phyloP scores from a whole-genome alignment of 92 coral and sea anemone species.

The Phymanthus crucifer region DNA sequence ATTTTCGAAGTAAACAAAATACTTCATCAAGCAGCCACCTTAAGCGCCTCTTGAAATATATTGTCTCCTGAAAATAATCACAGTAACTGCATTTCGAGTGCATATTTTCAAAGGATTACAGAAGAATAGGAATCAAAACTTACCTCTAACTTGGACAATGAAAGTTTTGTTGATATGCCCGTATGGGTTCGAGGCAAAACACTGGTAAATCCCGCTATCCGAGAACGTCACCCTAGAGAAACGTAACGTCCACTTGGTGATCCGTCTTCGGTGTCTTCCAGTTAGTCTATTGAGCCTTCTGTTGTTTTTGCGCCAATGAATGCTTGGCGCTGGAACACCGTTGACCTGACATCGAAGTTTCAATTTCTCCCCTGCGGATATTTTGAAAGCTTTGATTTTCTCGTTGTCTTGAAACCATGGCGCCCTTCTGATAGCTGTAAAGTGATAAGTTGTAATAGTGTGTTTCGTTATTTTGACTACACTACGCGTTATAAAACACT shows the following conservation, averaged over 20 bases:
- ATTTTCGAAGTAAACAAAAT: not conserved
- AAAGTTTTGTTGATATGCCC: constrained; percentile 63
- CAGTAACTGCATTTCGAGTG: not conserved
- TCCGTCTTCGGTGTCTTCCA: constrained; percentile 29
- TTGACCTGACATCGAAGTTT: constrained; percentile 60
- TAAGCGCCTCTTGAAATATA: not conserved
- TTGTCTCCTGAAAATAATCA: no score
- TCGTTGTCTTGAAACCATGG: constrained; percentile 41
- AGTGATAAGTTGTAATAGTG: not conserved
- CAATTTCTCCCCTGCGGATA: constrained; percentile 43
- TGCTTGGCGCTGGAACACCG: constrained; percentile 54
- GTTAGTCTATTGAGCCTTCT: constrained; percentile 13
- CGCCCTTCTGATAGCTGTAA: constrained; percentile 31
- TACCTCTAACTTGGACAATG: constrained; percentile 48
- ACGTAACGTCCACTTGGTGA: constrained; percentile 55
- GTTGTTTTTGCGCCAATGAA: constrained; percentile 60
- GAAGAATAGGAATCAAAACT: not conserved
- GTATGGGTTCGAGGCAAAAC: constrained; percentile 59
- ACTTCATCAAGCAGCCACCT: not conserved
- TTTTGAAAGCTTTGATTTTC: not conserved
- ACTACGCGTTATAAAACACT: no score
- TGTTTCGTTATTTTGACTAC: no score
- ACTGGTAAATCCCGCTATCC: constrained; percentile 64
- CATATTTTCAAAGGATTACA: not conserved
- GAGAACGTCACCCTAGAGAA: constrained; percentile 37